These are phyloP conservation scores for Adrianichthys oophorus DNA, from an alignment of 2,797 vertebrate genomes.

Conservation along the genomic window DNA sequence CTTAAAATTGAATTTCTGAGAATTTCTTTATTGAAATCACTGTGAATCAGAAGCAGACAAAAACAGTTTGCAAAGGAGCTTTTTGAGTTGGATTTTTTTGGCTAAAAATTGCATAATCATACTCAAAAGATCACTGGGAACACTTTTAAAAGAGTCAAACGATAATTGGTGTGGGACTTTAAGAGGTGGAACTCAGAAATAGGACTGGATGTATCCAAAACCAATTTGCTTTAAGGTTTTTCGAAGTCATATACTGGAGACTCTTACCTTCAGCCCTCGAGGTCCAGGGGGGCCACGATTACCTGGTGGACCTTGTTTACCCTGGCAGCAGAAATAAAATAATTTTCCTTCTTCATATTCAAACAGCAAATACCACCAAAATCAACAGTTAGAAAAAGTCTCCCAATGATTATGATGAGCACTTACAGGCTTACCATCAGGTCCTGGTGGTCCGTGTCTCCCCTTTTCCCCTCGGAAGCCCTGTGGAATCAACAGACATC, in stretches of 20 bases:
- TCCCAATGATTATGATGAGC: conserved; percentile 1
- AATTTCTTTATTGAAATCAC: too few species aligned
- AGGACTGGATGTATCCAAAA: too few species aligned
- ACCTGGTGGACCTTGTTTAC: conserved; percentile 65
- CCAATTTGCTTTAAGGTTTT: not conserved
- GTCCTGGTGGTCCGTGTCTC: conserved; percentile 71
- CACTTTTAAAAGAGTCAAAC: too few species aligned
- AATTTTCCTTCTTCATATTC: not conserved
- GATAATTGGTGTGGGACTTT: too few species aligned
- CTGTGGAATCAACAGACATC: conserved; percentile 39
- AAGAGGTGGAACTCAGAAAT: too few species aligned
- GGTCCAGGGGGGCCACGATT: conserved; percentile 61
- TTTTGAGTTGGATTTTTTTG: too few species aligned
- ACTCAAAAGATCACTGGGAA: too few species aligned
- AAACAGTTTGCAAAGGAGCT: too few species aligned
- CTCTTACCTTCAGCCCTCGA: conserved; percentile 68
- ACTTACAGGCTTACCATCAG: conserved; percentile 83
- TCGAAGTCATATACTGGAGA: not conserved
- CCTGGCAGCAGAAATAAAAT: conserved; percentile 44
- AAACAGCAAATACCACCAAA: not conserved
- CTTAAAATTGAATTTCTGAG: too few species aligned
- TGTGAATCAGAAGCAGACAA: too few species aligned
- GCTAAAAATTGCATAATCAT: too few species aligned
- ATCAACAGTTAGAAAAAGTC: not conserved
- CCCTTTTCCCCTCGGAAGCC: conserved; percentile 74